Conservation (phyloP, 2,797 vertebrate genomes). For the Gambelia wislizenii region DNA sequence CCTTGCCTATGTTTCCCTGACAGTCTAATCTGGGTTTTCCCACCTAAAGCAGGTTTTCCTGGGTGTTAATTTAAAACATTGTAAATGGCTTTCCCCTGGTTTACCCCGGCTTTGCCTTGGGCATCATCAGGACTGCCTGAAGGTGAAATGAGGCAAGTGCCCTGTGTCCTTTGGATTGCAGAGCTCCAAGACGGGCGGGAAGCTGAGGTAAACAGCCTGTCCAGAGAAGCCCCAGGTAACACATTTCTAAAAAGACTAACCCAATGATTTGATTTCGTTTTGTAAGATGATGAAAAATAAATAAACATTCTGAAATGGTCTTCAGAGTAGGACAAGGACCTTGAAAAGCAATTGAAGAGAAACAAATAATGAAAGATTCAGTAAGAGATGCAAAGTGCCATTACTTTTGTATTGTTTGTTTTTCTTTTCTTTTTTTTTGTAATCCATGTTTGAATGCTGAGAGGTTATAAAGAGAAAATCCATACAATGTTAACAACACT, state of each 20-base stretch:
- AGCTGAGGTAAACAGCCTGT: too few species aligned
- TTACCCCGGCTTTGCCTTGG: too few species aligned
- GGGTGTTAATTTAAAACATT: too few species aligned
- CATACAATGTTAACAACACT: not conserved
- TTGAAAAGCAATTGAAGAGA: not conserved
- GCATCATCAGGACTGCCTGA: too few species aligned
- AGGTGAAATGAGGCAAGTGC: too few species aligned
- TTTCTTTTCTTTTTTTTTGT: not conserved
- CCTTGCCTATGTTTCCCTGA: too few species aligned
- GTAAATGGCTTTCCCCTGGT: too few species aligned
- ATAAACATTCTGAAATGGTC: not conserved
- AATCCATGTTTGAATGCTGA: not conserved
- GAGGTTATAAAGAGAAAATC: not conserved
- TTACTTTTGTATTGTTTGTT: not conserved
- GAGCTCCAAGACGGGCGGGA: too few species aligned
- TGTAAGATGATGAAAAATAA: not conserved
- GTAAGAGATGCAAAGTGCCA: not conserved
- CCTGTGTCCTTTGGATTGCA: too few species aligned
- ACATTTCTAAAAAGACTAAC: not conserved
- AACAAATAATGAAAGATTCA: not conserved
- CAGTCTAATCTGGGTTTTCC: too few species aligned
- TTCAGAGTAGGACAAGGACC: not conserved
- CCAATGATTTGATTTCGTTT: not conserved
- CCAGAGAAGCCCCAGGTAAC: too few species aligned
- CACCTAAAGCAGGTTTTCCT: too few species aligned